These are phyloP conservation scores for Tipula confusa DNA, from an alignment of 2,888 invertebrate genomes.

Conservation along the genomic window DNA sequence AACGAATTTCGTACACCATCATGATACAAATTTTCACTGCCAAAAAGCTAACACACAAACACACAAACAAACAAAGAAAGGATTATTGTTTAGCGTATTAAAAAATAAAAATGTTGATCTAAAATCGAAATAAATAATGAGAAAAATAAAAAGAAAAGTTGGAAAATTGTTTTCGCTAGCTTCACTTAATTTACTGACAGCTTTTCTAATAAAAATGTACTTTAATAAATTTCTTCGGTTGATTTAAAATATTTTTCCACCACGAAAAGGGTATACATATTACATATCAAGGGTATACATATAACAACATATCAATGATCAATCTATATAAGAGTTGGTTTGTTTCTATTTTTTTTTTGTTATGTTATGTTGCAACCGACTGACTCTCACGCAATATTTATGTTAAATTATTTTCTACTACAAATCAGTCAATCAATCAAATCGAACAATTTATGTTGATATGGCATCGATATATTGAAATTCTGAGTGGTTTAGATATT, in stretches of 20 bases:
- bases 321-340: not conserved
- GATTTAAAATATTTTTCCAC: not conserved
- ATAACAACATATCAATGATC: not conserved
- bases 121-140: not conserved
- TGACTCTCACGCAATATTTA: not conserved
- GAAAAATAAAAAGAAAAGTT: not conserved
- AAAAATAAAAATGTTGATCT: not conserved
- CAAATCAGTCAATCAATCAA: not conserved
- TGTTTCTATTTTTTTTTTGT: not conserved
- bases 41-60: not conserved
- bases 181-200: not conserved
- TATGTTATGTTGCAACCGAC: too few species aligned
- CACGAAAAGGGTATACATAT: too few species aligned
- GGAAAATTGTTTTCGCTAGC: not conserved
- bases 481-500: too few species aligned
- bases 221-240: not conserved
- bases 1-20: not conserved
- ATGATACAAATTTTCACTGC: not conserved
- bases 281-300: too few species aligned
- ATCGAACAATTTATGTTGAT: too few species aligned
- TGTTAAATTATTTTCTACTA: not conserved
- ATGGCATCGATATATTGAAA: too few species aligned
- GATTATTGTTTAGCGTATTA: constrained; percentile 8
- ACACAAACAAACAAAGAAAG: not conserved
- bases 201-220: not conserved